Conservation (phyloP, 2,797 vertebrate species). For the Artibeus lituratus region DNA sequence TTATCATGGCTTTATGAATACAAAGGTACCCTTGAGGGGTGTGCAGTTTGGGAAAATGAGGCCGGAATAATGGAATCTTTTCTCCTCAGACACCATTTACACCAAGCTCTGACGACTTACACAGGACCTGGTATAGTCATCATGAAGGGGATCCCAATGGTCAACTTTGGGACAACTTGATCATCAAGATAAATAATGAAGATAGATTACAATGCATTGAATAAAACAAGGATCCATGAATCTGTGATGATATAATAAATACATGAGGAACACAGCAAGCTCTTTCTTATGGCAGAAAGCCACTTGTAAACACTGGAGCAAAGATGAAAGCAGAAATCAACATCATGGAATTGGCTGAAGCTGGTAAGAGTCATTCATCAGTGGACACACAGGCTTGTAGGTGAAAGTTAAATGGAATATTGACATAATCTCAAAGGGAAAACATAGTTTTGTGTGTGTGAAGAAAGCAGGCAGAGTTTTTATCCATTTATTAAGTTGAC, state of each 20-base stretch:
- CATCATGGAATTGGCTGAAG: not conserved
- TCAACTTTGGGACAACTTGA: not conserved
- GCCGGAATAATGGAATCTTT: not conserved
- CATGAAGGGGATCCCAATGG: not conserved
- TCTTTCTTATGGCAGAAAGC: not conserved
- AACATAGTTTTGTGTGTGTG: not conserved
- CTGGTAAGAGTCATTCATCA: not conserved
- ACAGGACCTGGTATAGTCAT: not conserved
- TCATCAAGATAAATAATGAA: not conserved
- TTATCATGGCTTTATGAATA: not conserved
- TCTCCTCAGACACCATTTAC: not conserved
- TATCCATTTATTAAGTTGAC: not conserved
- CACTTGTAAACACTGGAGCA: not conserved
- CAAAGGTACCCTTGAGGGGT: not conserved
- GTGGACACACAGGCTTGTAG: not conserved
- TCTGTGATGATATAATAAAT: not conserved
- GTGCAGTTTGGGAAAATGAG: not conserved
- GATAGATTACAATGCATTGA: not conserved
- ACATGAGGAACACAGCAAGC: not conserved
- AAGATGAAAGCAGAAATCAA: not conserved
- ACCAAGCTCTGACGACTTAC: not conserved
- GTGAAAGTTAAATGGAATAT: not conserved
- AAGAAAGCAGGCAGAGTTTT: not conserved
- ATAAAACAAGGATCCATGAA: not conserved
- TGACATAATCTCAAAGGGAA: not conserved